A percentile compares a stretch with the other conserved stretches of the same genome.
Conservation (phyloP, 2,888 invertebrate species). For the Heliothis peltigera region DNA sequence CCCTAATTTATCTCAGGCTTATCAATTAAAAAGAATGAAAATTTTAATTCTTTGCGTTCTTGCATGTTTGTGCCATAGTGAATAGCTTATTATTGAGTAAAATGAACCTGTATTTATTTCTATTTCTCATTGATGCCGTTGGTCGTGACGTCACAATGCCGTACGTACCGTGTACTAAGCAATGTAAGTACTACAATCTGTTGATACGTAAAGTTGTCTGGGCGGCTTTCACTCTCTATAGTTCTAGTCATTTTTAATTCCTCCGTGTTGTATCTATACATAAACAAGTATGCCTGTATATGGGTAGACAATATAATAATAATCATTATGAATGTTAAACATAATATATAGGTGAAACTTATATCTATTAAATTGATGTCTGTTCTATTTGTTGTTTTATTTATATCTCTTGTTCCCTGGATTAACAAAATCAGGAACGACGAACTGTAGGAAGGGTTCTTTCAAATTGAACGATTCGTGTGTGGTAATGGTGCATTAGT, state of each 20-base stretch:
- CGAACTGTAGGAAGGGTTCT: neutral
- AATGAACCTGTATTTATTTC: neutral
- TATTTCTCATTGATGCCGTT: conserved; percentile 5
- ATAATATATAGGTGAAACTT: conserved; percentile 88
- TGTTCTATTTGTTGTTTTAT: conserved; percentile 84
- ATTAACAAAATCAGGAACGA: neutral
- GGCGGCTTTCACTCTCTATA: conserved; percentile 85
- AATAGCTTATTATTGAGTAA: neutral
- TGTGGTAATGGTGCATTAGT: no score
- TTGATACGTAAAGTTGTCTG: conserved; percentile 63
- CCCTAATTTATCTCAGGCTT: no score
- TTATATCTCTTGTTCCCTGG: conserved; percentile 60
- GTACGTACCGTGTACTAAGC: conserved; percentile 58
- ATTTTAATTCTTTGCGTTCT: neutral
- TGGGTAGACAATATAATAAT: conserved; percentile 88
- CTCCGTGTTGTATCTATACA: conserved; percentile 83
- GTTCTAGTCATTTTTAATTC: conserved; percentile 88
- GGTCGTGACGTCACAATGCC: conserved; percentile 6
- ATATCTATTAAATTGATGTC: conserved; percentile 90
- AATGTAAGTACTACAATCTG: conserved; percentile 33
- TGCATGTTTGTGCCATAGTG: conserved; percentile 7
- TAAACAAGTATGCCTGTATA: conserved; percentile 84
- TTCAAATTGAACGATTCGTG: no score
- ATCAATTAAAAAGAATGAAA: neutral
- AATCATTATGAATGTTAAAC: conserved; percentile 88